phyloP scores from a whole-genome alignment of 1,140 invertebrate genomes.

The Theocolax elegans region DNA sequence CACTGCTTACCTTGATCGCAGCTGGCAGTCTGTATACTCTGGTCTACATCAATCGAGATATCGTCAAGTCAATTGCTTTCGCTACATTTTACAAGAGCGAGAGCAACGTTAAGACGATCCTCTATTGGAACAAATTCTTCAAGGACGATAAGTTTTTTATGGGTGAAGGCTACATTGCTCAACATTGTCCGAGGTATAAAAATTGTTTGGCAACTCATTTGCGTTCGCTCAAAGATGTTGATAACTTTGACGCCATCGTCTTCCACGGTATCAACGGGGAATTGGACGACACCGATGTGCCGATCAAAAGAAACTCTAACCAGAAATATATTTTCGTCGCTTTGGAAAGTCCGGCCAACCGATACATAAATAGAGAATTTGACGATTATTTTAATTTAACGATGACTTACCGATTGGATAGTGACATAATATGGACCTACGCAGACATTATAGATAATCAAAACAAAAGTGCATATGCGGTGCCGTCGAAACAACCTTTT shows the following conservation, averaged over 20 bases:
- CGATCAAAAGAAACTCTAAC: slow-evolving; percentile 18
- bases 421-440: slow-evolving; percentile 72
- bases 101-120: slow-evolving; percentile 44
- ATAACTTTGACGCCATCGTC: slow-evolving; percentile 51
- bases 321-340: slow-evolving; percentile 57
- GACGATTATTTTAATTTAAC: slow-evolving; percentile 73
- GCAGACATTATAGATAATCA: slow-evolving; percentile 52
- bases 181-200: slow-evolving; percentile 42
- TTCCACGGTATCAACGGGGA: slow-evolving; percentile 50
- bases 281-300: slow-evolving; percentile 42
- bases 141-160: slow-evolving; percentile 49
- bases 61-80: not conserved
- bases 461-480: not conserved
- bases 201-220: slow-evolving; percentile 47
- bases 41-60: not conserved
- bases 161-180: slow-evolving; percentile 47
- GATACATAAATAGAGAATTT: slow-evolving; percentile 42
- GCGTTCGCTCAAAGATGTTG: slow-evolving; percentile 19
- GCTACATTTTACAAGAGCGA: not conserved
- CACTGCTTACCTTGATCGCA: not conserved
- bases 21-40: not conserved
- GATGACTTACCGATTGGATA: slow-evolving; percentile 73
- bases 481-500: not conserved
- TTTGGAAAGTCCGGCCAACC: slow-evolving; percentile 53
- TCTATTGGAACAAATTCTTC: slow-evolving; percentile 57